phyloP scores from a whole-genome alignment of 2,113 vertebrate species.

The Pteruthius melanotis region DNA sequence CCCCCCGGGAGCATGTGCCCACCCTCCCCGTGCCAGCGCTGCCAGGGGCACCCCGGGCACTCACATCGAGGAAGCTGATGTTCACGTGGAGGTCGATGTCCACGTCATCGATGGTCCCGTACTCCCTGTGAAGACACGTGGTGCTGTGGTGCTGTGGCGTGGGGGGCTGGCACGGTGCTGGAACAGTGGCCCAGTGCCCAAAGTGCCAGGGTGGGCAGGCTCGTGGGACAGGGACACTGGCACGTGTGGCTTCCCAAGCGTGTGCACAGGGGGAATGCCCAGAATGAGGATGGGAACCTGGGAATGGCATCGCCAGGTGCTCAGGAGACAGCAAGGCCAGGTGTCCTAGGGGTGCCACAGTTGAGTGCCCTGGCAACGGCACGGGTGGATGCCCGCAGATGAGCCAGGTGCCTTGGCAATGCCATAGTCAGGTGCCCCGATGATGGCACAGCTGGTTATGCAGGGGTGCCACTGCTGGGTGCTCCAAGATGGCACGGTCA shows the following conservation, averaged over 20 bases:
- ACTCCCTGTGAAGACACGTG: conserved; percentile 81
- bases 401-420: neutral
- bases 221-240: rapidly evolving
- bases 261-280: rapidly evolving
- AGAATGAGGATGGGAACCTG: neutral
- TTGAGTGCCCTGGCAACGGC: neutral
- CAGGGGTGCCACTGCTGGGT: neutral
- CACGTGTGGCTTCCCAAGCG: rapidly evolving
- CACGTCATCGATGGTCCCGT: conserved; percentile 96
- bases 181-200: rapidly evolving
- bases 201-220: rapidly evolving
- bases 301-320: neutral
- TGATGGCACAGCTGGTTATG: neutral
- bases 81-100: conserved; percentile 98
- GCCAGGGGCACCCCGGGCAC: neutral
- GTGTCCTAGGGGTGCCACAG: neutral
- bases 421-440: rapidly evolving
- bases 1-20: rapidly evolving
- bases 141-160: neutral
- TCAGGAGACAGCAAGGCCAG: rapidly evolving
- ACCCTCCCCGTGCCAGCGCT: rapidly evolving
- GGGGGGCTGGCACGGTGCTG: rapidly evolving
- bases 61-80: conserved; percentile 96
- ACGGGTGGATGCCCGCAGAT: rapidly evolving
- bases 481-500: neutral